Evolutionary conservation across 2,797 vertebrate species (phyloP), one percentile per base, ranked within the genome.

Genomic region (Decapterus maruadsi): DNA sequence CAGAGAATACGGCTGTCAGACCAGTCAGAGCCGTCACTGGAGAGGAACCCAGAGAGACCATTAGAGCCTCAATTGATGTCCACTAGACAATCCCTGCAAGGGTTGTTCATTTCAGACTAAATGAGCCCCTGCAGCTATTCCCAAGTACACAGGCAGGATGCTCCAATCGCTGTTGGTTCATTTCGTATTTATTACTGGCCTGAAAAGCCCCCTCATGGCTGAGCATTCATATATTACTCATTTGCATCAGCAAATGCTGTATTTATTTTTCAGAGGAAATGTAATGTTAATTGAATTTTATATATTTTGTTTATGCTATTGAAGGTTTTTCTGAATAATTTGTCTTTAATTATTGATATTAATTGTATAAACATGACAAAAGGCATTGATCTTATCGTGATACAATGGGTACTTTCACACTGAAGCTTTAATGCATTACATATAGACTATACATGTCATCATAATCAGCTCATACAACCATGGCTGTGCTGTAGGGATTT

Each of bases 1-100:
- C 13, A 51, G 91, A 92, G 90, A 83, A 86, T 80, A 72, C 46
- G 71, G 84, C 50, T 89, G 87, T 90, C 86, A 83, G 78, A 87
- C 8, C 71, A 64, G 84, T 84, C 82, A 80, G 78, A 79, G 64
- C 58, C 62, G 76, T 89, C 90, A 88, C 80, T 72, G n/a, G 66
- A 86, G 66, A 87, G 73, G 42, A 85, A 88, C 83, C 86, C 75
- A 62, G 22, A 56, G 77, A 90, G 84, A 76, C 82, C 84, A 90
- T 93, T 89, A 88, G 58, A 77, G 78, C 53, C 72, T 76, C 31
- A 65, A 80, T 79, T 87, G 90, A 90, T 83, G 84, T 67, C 83
- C 81, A 61, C 54, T 2, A 71, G 84, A 84, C 83, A 75, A 75
- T 70, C 54, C 71, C 71, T 77, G 58, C 64, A 64, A 62, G 67